These are phyloP conservation scores for Oophaga sylvatica DNA, from an alignment of 2,797 vertebrate species.

Conservation along the genomic window DNA sequence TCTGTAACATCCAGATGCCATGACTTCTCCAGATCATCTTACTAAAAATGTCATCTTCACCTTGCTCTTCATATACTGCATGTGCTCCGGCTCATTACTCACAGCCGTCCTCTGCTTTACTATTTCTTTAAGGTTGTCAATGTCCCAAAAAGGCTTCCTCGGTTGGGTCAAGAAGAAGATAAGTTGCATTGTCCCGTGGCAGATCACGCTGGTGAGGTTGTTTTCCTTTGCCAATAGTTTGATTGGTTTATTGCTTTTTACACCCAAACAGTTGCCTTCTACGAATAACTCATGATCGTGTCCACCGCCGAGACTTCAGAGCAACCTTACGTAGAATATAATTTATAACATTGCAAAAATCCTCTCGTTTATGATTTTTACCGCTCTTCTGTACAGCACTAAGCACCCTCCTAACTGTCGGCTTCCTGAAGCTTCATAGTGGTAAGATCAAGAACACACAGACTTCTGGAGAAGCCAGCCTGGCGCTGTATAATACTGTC, in stretches of 20 bases:
- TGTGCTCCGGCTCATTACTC: background rate
- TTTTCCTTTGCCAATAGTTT: background rate
- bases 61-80: background rate
- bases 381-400: background rate
- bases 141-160: background rate
- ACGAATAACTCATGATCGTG: background rate
- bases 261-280: background rate
- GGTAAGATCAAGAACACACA: background rate
- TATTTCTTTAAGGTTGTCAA: background rate
- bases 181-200: background rate
- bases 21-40: background rate
- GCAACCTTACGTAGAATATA: background rate
- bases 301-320: background rate
- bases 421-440: background rate
- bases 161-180: background rate
- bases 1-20: background rate
- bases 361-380: background rate
- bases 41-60: background rate
- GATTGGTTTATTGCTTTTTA: background rate
- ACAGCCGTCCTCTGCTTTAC: background rate
- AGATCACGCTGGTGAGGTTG: background rate
- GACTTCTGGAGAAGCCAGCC: background rate
- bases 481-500: background rate
- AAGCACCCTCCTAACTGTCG: background rate
- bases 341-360: background rate